Base-by-base conservation (phyloP, 2,113 vertebrate species). In the Otus sunia region DNA sequence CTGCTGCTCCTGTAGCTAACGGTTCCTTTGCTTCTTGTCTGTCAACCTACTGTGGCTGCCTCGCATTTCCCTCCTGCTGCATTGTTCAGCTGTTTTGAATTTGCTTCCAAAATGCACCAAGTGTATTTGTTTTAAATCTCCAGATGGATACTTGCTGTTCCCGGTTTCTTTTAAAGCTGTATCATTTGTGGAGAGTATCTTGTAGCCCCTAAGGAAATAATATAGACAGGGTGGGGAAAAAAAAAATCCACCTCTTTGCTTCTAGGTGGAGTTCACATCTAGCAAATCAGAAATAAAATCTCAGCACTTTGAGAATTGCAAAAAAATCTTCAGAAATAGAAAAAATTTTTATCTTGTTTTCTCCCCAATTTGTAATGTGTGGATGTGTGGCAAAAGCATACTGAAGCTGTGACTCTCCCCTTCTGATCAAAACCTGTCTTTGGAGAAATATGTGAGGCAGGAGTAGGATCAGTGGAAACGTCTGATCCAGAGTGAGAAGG, bases 21-120 rank as follows among this genome's bases (percentile, higher is more conserved):
- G 17, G 75, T 17, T 69, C 91, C 93, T 95, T 8, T 91, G 90
- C 96, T 82, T 72, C 76, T 96, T 6, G 5, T 50, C 95, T 80
- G 82, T 62, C 88, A 83, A 9, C 67, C 82, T 56, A 9, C 92
- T n/a, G 89, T 14, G 79, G 72, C 93, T 88, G 91, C 62, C 71
- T 88, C n/a, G 4, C 37, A 5, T 88, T 73, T 69, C 93, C 96
- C 96, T 96, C 96, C 96, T 88, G 96, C 96, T 79, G 96, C 85
- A 89, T 55, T 39, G n/a, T 92, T 97, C 96, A 96, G 95, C 96
- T 96, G 93, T 20, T 85, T 78, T 43, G 92, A 91, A 82, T 95
- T 94, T 30, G 66, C 82, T 96, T 96, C 95, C 96, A 90, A 93
- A 94, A 83, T 9, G 85, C 59, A 45, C 85, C 22, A 1, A 90